Conservation (phyloP, 2,113 vertebrate species). For the Saguinus midas region DNA sequence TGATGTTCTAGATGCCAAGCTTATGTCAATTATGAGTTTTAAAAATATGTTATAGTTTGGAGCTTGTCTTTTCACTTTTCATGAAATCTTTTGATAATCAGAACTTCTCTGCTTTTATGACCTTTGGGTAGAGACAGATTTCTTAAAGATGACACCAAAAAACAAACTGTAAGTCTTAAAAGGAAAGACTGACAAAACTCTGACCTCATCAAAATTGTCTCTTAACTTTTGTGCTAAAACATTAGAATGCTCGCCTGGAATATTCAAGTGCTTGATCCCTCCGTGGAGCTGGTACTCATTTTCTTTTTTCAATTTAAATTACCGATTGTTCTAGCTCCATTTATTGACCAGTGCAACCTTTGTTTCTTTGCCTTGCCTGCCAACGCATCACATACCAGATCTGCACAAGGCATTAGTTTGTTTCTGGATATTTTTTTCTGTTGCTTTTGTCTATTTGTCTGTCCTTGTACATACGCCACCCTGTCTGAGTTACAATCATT, state of each 20-base stretch:
- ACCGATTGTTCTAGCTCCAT: neutral
- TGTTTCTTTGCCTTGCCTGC: neutral
- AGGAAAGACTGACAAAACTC: neutral
- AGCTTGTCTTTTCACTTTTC: neutral
- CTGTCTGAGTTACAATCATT: neutral
- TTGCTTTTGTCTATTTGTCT: neutral
- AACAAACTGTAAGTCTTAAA: neutral
- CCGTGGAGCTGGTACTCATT: neutral
- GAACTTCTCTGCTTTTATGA: neutral
- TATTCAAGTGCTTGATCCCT: neutral
- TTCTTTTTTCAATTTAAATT: neutral
- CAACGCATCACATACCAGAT: neutral
- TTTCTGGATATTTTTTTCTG: neutral
- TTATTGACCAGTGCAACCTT: neutral
- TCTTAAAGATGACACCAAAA: neutral
- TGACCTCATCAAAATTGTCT: neutral
- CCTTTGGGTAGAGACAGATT: neutral
- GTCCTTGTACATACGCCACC: fast-evolving
- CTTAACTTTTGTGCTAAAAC: neutral
- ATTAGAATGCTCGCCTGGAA: neutral
- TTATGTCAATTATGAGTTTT: neutral
- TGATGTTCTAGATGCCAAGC: neutral
- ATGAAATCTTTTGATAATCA: neutral
- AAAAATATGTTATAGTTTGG: neutral
- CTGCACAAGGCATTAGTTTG: neutral